Conservation (phyloP, 2,888 invertebrate genomes). For the Incurvaria masculella region DNA sequence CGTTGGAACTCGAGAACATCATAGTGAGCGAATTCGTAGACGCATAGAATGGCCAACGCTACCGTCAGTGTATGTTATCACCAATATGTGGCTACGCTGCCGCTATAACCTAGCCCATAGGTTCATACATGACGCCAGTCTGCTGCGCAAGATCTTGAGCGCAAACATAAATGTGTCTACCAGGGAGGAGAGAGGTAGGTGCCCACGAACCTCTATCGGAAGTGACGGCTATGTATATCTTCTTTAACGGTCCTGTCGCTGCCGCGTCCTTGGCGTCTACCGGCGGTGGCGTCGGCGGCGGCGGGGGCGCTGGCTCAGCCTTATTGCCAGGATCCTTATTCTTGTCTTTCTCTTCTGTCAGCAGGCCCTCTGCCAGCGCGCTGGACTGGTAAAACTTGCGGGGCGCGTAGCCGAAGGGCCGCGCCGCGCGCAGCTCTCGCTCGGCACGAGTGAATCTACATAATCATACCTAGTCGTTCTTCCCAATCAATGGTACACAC, state of each 20-base stretch:
- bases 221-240: slow-evolving; percentile 57
- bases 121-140: too few species aligned
- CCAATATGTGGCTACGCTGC: too few species aligned
- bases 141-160: too few species aligned
- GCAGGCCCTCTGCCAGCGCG: slow-evolving; percentile 26
- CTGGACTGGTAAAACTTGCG: slow-evolving; percentile 60
- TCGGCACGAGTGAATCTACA: slow-evolving; percentile 75
- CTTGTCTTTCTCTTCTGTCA: slow-evolving; percentile 22
- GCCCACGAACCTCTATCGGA: slow-evolving; percentile 61
- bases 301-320: slow-evolving; percentile 21
- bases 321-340: slow-evolving; percentile 15
- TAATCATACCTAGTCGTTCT: too few species aligned
- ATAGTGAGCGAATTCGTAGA: too few species aligned
- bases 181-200: too few species aligned
- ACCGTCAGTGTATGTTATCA: too few species aligned
- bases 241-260: not conserved
- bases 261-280: slow-evolving; percentile 31
- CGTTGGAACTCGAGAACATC: too few species aligned
- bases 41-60: too few species aligned
- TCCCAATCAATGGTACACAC: too few species aligned
- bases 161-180: too few species aligned
- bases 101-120: too few species aligned
- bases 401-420: slow-evolving; percentile 69
- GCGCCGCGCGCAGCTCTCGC: slow-evolving; percentile 65
- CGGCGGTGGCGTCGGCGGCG: slow-evolving; percentile 46